Conservation (phyloP, 2,113 vertebrate species). For the Hippocampus barbouri region DNA sequence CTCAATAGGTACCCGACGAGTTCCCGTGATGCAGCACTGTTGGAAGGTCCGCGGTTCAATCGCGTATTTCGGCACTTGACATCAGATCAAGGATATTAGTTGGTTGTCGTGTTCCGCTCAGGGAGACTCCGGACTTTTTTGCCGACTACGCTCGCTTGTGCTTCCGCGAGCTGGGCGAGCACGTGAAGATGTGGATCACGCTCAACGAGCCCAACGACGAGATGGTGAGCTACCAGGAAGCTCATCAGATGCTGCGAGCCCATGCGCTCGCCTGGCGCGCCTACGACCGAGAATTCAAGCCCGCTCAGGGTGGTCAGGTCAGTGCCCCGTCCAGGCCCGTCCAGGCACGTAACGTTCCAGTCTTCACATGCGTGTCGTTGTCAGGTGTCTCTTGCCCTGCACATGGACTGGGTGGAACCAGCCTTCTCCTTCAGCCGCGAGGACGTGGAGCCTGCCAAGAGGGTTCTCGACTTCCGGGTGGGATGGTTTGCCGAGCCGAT, state of each 20-base stretch:
- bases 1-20: slow-evolving; percentile 68
- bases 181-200: slow-evolving; percentile 92
- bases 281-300: slow-evolving; percentile 83
- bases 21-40: neutral
- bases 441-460: slow-evolving; percentile 81
- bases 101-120: slow-evolving; percentile 1
- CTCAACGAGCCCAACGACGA: slow-evolving; percentile 84
- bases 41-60: neutral
- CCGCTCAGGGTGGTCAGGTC: slow-evolving; percentile 78
- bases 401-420: slow-evolving; percentile 92
- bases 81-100: neutral
- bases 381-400: slow-evolving; percentile 83
- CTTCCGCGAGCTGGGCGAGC: slow-evolving; percentile 79
- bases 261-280: slow-evolving; percentile 86
- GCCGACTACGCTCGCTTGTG: slow-evolving; percentile 85
- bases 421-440: slow-evolving; percentile 84
- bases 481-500: slow-evolving; percentile 94
- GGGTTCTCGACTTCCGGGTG: slow-evolving; percentile 84
- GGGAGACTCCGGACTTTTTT: slow-evolving; percentile 78
- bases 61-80: neutral
- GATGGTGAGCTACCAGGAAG: slow-evolving; percentile 79
- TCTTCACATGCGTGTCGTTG: neutral
- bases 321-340: neutral
- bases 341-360: no score
- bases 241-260: slow-evolving; percentile 85